A percentile compares a stretch with the other conserved stretches of the same genome.
Evolutionary conservation across 2,113 vertebrate species (phyloP).

Genomic region (Rhizomys pruinosus): DNA sequence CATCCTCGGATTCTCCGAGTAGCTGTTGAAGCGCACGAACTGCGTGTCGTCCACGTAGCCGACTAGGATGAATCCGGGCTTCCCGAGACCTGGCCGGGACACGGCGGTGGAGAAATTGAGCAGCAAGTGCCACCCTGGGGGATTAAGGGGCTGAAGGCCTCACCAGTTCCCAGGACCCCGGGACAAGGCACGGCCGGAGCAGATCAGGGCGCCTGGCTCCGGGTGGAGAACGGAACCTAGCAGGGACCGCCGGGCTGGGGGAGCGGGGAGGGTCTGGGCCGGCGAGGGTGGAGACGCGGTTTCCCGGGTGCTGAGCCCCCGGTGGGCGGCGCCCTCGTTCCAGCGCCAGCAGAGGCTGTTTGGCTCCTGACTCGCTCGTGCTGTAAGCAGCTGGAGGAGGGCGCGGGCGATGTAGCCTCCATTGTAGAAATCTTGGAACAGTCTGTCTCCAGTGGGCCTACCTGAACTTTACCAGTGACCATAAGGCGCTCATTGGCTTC

Average conservation of each 20-base stretch:
- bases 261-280: not conserved
- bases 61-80: not conserved
- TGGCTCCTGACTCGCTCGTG: too few relatives aligned
- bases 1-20: not conserved
- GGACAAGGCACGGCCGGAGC: not conserved
- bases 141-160: not conserved
- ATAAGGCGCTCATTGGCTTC: too few relatives aligned
- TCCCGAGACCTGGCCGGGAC: not conserved
- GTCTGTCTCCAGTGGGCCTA: too few relatives aligned
- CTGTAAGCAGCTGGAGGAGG: not conserved
- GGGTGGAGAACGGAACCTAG: too few relatives aligned
- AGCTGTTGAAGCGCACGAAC: conserved; percentile 12
- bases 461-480: too few relatives aligned
- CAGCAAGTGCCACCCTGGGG: conserved; percentile 32
- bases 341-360: not conserved
- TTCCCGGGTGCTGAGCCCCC: not conserved
- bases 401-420: accelerated
- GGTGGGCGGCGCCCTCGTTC: not conserved
- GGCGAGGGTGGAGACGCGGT: not conserved
- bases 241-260: too few relatives aligned
- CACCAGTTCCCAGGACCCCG: not conserved
- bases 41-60: conserved; percentile 48
- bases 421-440: too few relatives aligned
- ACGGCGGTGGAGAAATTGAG: not conserved
- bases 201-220: too few relatives aligned